Conservation (phyloP, 2,888 invertebrate genomes). For the Drosophila borborema region DNA sequence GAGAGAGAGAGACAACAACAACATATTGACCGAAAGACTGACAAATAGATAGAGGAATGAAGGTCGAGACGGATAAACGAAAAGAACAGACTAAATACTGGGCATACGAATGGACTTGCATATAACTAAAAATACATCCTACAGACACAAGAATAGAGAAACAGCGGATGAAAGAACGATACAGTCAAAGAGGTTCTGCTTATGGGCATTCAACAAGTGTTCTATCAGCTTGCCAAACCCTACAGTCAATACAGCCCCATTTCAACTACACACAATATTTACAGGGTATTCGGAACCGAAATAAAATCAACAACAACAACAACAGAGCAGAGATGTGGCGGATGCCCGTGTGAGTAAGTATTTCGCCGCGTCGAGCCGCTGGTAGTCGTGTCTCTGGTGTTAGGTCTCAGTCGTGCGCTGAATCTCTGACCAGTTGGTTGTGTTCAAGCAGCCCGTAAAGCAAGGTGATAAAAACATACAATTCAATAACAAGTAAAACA, state of each 20-base stretch:
- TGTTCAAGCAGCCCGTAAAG: slow-evolving; percentile 9
- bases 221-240: background rate
- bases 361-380: slow-evolving; percentile 7
- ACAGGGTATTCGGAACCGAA: background rate
- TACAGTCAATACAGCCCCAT: background rate
- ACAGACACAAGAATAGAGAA: no score
- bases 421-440: slow-evolving; percentile 69
- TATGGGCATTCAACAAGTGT: background rate
- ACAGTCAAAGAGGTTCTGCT: no score
- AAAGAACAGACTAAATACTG: no score
- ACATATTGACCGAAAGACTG: background rate
- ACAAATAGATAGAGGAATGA: no score
- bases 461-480: background rate
- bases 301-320: slow-evolving; percentile 21
- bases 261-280: background rate
- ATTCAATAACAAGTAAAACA: slow-evolving; percentile 12
- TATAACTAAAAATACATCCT: no score
- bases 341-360: slow-evolving; percentile 23
- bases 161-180: no score
- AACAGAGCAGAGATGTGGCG: slow-evolving; percentile 28
- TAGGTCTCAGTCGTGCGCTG: slow-evolving; percentile 67
- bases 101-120: no score
- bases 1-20: no score
- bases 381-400: slow-evolving; percentile 22
- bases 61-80: no score